Evolutionary conservation across 2,113 vertebrate genomes (phyloP).

Genomic region (Syngnathus typhle): DNA sequence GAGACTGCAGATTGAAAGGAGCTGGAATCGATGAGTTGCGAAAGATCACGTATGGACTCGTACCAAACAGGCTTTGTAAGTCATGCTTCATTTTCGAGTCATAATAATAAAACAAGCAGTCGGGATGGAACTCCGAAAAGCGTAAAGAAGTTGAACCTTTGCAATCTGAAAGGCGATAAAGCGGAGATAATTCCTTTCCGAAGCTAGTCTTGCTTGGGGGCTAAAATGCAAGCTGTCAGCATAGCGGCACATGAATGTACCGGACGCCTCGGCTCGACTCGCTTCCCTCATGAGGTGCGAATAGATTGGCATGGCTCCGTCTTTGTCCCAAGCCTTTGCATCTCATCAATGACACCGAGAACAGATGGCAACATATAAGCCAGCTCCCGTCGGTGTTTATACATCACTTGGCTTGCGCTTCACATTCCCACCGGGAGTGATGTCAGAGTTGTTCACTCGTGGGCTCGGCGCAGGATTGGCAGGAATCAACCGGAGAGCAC

Average conservation of each 20-base stretch:
- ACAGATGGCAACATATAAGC: constrained; percentile 11
- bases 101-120: constrained; percentile 44
- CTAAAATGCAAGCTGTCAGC: constrained; percentile 41
- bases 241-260: constrained; percentile 24
- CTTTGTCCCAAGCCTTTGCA: background rate
- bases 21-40: constrained; percentile 31
- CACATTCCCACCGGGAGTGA: constrained; percentile 26
- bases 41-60: constrained; percentile 48
- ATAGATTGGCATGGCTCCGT: constrained; percentile 6
- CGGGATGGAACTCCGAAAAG: constrained; percentile 43
- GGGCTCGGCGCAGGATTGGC: constrained; percentile 32
- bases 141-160: constrained; percentile 51
- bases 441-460: constrained; percentile 29
- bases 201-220: constrained; percentile 18
- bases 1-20: constrained; percentile 32
- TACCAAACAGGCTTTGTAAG: constrained; percentile 35
- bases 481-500: constrained; percentile 41
- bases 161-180: constrained; percentile 58
- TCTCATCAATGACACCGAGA: constrained; percentile 15
- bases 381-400: constrained; percentile 21
- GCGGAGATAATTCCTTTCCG: constrained; percentile 52
- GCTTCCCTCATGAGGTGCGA: constrained; percentile 23
- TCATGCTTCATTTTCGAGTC: constrained; percentile 50
- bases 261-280: constrained; percentile 25
- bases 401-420: constrained; percentile 21